Conservation (phyloP, 2,888 invertebrate species). For the Ligdia adustata region DNA sequence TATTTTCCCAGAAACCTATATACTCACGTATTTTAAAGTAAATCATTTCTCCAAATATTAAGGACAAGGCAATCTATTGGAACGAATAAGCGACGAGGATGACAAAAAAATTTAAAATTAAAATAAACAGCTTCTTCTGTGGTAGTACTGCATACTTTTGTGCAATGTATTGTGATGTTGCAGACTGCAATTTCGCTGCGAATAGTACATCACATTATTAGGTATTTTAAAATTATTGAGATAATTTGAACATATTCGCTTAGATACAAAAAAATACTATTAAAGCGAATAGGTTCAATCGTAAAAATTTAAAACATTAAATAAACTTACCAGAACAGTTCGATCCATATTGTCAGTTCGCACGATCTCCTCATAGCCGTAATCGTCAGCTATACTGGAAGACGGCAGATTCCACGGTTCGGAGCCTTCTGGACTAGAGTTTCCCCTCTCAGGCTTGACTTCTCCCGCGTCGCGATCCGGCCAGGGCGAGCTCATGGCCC, state of each 20-base stretch:
- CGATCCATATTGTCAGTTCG: constrained; percentile 70
- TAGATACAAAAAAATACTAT: background rate
- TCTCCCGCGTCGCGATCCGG: constrained; percentile 60
- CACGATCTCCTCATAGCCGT: constrained; percentile 73
- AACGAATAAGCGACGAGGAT: no score
- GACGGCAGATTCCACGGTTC: constrained; percentile 72
- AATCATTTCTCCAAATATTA: no score
- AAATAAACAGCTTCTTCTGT: constrained; percentile 1
- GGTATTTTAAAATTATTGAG: no score
- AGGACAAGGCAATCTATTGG: no score
- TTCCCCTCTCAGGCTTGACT: constrained; percentile 59
- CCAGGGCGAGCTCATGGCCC: constrained; percentile 69
- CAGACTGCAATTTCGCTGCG: background rate
- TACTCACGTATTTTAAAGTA: background rate
- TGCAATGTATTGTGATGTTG: constrained; percentile 4
- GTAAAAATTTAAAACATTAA: constrained; percentile 2
- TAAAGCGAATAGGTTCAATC: constrained; percentile 27
- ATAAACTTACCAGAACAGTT: constrained; percentile 73
- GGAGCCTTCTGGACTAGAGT: constrained; percentile 68
- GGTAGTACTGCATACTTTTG: background rate
- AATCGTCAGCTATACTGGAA: constrained; percentile 60
- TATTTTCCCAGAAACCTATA: constrained; percentile 1
- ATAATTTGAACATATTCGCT: constrained; percentile 11
- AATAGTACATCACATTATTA: constrained; percentile 4
- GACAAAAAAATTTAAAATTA: no score